A percentile compares a stretch with the other conserved stretches of the same genome.
phyloP scores from a whole-genome alignment of 2,888 invertebrate species.

The Eupithecia abbreviata region DNA sequence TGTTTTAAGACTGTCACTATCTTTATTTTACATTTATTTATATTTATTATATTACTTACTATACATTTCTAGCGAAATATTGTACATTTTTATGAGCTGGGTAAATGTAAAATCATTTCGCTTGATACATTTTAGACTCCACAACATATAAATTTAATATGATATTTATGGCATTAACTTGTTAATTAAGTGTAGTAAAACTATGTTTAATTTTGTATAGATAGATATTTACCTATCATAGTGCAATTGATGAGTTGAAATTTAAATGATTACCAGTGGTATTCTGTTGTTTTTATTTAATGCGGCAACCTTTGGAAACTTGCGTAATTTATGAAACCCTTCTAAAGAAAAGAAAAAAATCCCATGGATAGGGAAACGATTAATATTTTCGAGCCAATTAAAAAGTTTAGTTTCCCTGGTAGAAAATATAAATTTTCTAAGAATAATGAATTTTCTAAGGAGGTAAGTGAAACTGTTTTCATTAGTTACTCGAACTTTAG shows the following conservation, averaged over 20 bases:
- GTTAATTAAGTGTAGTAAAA: slow-evolving; percentile 71
- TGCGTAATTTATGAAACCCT: background rate
- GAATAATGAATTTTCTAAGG: background rate
- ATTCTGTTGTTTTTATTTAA: slow-evolving; percentile 51
- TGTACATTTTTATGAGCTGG: slow-evolving; percentile 80
- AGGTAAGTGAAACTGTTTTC: background rate
- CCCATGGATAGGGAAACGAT: background rate
- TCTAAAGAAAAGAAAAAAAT: background rate
- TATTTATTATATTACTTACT: slow-evolving; percentile 25
- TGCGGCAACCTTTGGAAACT: background rate
- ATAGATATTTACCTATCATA: slow-evolving; percentile 63
- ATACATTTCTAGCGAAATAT: slow-evolving; percentile 62
- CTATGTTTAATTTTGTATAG: slow-evolving; percentile 79
- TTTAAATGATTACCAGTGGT: slow-evolving; percentile 74
- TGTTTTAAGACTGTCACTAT: slow-evolving; percentile 62
- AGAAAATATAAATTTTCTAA: background rate
- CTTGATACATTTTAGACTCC: slow-evolving; percentile 47
- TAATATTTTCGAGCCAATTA: background rate
- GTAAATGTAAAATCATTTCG: slow-evolving; percentile 78
- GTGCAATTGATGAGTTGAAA: slow-evolving; percentile 79
- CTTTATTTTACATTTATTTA: slow-evolving; percentile 44
- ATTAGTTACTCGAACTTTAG: background rate
- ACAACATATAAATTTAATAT: slow-evolving; percentile 45
- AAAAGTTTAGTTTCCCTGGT: background rate
- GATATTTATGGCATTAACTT: slow-evolving; percentile 55